Evolutionary conservation across 2,797 vertebrate genomes (phyloP), one percentile per base, ranked within the genome.

Genomic region (Pseudomugil tenellus): DNA sequence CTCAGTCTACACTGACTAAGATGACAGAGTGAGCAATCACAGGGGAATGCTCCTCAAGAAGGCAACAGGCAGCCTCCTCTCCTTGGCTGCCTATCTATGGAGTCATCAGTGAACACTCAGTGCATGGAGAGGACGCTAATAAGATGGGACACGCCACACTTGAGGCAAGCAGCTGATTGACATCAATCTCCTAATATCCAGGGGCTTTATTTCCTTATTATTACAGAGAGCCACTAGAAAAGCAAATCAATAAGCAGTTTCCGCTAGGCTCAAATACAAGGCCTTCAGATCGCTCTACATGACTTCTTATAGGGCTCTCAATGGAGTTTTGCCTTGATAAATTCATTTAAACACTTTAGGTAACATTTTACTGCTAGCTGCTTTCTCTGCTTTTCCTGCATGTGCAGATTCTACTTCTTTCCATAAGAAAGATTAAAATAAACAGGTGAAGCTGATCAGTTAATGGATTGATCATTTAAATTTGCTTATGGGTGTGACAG

Each of bases 121-220:
- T 78, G 83, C 88, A 85, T 81, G 79, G 76, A 85, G 81, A 86
- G 89, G 74, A 79, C 76, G 17, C 86, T 93, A 92, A 93, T 92
- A 91, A 86, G 84, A 85, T 81, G 83, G 84, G 88, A 90, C 87
- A 90, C 80, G 87, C 72, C 69, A 79, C 84, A 89, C 87, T 89
- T 54, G 77, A 92, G 89, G 79, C 76, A 28, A 77, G 83, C 79
- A 63, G 74, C 91, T 92, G 89, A 87, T 90, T 91, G 90, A 87
- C 92, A 91, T 90, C 91, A 91, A 89, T 90, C 90, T 90, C 77
- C 79, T 91, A 79, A 91, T 88, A 91, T 91, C 88, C 86, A 89
- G 71, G 77, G 80, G 81, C 72, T 91, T 92, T 90, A 89, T 91
- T 90, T 91, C 84, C 91, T 85, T 92, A 91, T 92, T 92, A 92